Conservation (phyloP, 2,113 vertebrate genomes). For the Microcebus jonahi region DNA sequence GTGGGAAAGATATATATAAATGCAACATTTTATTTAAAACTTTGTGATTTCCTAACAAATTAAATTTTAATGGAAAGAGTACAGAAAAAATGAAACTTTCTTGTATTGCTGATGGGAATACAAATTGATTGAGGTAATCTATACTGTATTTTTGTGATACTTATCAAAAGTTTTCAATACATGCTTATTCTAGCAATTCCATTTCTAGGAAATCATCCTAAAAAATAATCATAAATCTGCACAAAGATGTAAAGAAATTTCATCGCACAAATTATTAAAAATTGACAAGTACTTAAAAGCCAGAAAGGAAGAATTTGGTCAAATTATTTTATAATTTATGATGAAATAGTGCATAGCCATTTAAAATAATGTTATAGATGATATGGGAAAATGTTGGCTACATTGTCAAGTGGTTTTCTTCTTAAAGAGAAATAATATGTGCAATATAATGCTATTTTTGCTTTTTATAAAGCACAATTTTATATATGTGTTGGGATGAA, state of each 20-base stretch:
- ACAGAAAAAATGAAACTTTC: conserved; percentile 4
- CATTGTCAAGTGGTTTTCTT: neutral
- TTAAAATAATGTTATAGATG: neutral
- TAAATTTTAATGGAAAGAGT: conserved; percentile 48
- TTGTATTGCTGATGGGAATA: neutral
- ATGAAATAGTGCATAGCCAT: neutral
- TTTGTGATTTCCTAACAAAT: conserved; percentile 27
- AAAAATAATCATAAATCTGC: neutral
- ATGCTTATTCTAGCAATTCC: conserved; percentile 35
- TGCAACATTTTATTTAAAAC: conserved; percentile 27
- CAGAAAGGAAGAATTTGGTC: neutral
- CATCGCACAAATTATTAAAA: conserved; percentile 1
- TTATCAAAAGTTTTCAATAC: conserved; percentile 47
- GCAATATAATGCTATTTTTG: conserved; percentile 27
- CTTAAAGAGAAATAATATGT: neutral
- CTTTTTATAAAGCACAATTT: neutral
- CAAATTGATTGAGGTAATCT: conserved; percentile 13
- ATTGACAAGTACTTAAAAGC: conserved; percentile 38
- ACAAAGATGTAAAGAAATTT: conserved; percentile 18
- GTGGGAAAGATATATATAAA: neutral
- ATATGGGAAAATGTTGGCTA: neutral
- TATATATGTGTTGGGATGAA: neutral
- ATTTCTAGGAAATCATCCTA: conserved; percentile 49
- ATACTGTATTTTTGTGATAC: neutral
- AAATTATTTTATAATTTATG: neutral